Base-by-base conservation (phyloP, 2,888 invertebrate species). In the Thysanoteuthis rhombus region DNA sequence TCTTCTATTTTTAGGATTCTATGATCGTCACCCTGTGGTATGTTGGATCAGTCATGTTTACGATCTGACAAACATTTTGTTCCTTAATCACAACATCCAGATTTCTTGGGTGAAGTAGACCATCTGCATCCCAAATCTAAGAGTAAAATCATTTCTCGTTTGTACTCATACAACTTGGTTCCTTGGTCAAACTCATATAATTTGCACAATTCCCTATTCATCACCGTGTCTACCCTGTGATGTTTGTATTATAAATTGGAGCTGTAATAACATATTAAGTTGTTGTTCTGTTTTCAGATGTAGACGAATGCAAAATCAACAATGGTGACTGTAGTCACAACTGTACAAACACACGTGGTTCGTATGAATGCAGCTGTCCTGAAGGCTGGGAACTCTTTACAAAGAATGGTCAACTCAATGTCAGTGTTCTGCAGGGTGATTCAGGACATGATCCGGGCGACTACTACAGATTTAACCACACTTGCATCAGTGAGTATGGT, bases 391-490 rank as follows among this genome's bases (percentile, higher is more conserved):
- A 99, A 96, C 97, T 99, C 36, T 99, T 99, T 97, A 98, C 96
- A 10, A 97, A 98, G 32, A 99, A 99, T 96, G 99, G 99, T 25
- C 99, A 99, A 0, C 98, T 99, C 94, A 99, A 99, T 28, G 98
- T 98, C 96, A 96, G 97, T 92, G 98, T 99, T 93, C 98, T 97
- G 93, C 98, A 97, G 93, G 98, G 98, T 0, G 99, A 99, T 97
- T 98, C 98, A 93, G 99, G 99, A 6, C 98, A 98, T 94, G 98
- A 99, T 94, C 99, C 99, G 96, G 99, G 99, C 4, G 99, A 99
- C 96, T 98, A 98, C 3, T 98, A 98, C 97, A 98, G 99, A 97
- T 98, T 98, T 95, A 99, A 99, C 96, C 99, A 99, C 97, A 98
- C 99, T 52, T 99, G 99, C 97, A 99, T 99, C 10, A 98, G 97